Conservation (phyloP, 2,113 vertebrate species). For the Paramormyrops kingsleyae region DNA sequence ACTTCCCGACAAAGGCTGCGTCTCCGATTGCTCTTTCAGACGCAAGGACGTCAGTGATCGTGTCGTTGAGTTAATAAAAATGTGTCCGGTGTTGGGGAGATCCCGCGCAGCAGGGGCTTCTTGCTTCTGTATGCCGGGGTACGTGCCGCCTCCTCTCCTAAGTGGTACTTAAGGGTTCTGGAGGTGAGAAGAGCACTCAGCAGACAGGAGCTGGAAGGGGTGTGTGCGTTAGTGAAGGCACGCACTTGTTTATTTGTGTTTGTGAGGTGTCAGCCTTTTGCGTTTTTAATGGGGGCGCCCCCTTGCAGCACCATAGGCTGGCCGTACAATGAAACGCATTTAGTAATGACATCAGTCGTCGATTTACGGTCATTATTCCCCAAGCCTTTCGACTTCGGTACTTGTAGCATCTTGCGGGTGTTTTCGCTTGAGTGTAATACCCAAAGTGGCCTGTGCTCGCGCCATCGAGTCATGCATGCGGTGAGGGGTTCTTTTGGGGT, state of each 20-base stretch:
- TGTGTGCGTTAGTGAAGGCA: background rate
- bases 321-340: background rate
- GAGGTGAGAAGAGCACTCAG: conserved; percentile 13
- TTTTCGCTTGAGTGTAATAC: background rate
- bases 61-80: conserved; percentile 14
- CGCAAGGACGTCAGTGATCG: conserved; percentile 17
- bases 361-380: background rate
- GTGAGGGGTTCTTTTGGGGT: background rate
- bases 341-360: background rate
- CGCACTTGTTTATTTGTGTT: background rate
- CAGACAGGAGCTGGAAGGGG: background rate
- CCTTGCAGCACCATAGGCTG: background rate
- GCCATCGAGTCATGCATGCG: background rate
- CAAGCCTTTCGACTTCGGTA: background rate
- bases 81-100: background rate
- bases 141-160: background rate
- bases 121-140: background rate
- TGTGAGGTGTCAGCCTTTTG: background rate
- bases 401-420: background rate
- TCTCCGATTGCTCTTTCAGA: conserved; percentile 27
- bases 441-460: background rate
- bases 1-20: background rate
- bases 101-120: background rate
- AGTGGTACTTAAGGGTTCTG: background rate
- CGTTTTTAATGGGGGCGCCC: background rate